A percentile compares a stretch with the other conserved stretches of the same genome.
These are phyloP conservation scores for Notodonta ziczac DNA, from an alignment of 2,888 invertebrate genomes.

Conservation along the genomic window DNA sequence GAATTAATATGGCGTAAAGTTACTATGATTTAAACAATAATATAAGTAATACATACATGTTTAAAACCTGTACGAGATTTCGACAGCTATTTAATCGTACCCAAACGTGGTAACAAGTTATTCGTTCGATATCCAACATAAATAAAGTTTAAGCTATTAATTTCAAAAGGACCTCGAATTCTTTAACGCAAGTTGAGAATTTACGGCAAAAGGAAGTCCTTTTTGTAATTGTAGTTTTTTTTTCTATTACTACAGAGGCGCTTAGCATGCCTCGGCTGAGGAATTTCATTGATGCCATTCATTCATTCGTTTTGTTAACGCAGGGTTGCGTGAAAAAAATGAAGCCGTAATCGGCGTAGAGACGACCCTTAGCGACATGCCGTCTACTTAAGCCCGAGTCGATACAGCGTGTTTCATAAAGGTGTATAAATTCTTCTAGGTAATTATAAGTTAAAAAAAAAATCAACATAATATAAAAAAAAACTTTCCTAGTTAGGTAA, in stretches of 20 bases:
- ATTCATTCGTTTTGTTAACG: conserved; percentile 67
- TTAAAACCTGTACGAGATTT: too few species aligned
- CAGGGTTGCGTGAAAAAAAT: conserved; percentile 58
- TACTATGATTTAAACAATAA: too few species aligned
- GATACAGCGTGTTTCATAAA: conserved; percentile 56
- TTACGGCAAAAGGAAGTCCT: conserved; percentile 65
- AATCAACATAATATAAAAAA: too few species aligned
- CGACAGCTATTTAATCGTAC: too few species aligned
- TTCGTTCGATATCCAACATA: conserved; percentile 8
- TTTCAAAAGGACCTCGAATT: conserved; percentile 41
- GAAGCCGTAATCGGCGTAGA: conserved; percentile 49
- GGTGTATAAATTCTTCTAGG: not conserved
- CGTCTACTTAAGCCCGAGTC: conserved; percentile 63
- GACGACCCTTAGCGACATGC: conserved; percentile 70
- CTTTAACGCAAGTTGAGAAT: conserved; percentile 48
- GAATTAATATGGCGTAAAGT: too few species aligned
- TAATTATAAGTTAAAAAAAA: too few species aligned
- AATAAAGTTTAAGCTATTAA: conserved; percentile 22
- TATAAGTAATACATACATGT: too few species aligned
- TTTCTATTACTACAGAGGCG: conserved; percentile 66
- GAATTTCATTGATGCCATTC: conserved; percentile 76
- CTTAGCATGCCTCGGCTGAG: conserved; percentile 57
- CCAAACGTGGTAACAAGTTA: not conserved
- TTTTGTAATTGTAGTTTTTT: conserved; percentile 50
- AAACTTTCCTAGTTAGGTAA: too few species aligned